A percentile compares a stretch with the other conserved stretches of the same genome.
These are phyloP conservation scores for Odontothrips loti DNA, from an alignment of 2,888 invertebrate species.

Conservation along the genomic window DNA sequence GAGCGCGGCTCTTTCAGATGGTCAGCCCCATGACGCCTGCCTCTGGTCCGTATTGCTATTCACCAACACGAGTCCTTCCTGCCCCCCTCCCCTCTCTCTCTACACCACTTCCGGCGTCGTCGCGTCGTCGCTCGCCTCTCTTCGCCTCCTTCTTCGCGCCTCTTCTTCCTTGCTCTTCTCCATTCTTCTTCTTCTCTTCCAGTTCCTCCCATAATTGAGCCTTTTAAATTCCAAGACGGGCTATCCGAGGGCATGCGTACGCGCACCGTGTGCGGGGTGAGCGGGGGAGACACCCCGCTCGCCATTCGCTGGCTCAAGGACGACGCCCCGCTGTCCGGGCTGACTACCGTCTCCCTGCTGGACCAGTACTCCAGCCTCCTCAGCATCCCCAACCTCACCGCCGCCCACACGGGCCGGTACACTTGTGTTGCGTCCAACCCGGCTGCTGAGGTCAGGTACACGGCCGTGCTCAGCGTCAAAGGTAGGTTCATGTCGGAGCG, in stretches of 20 bases:
- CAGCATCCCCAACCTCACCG: constrained; percentile 70
- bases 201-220: constrained; percentile 82
- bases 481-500: constrained; percentile 55
- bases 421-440: constrained; percentile 75
- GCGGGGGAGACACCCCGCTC: constrained; percentile 74
- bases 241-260: constrained; percentile 77
- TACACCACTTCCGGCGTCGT: background rate
- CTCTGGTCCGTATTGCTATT: background rate
- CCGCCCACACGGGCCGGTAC: constrained; percentile 71
- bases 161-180: constrained; percentile 38
- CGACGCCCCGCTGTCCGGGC: constrained; percentile 63
- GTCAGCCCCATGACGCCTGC: background rate
- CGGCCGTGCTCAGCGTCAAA: constrained; percentile 75
- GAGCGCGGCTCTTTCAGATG: background rate
- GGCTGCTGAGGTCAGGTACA: constrained; percentile 73
- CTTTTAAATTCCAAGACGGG: constrained; percentile 78
- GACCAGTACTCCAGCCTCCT: constrained; percentile 73
- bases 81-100: background rate
- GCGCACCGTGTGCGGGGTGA: constrained; percentile 74
- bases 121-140: background rate
- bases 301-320: constrained; percentile 79
- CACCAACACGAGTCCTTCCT: background rate
- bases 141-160: constrained; percentile 35
- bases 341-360: constrained; percentile 65
- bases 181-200: constrained; percentile 48